Conservation (phyloP, 2,888 invertebrate species). For the Aphelenchoides bicaudatus region DNA sequence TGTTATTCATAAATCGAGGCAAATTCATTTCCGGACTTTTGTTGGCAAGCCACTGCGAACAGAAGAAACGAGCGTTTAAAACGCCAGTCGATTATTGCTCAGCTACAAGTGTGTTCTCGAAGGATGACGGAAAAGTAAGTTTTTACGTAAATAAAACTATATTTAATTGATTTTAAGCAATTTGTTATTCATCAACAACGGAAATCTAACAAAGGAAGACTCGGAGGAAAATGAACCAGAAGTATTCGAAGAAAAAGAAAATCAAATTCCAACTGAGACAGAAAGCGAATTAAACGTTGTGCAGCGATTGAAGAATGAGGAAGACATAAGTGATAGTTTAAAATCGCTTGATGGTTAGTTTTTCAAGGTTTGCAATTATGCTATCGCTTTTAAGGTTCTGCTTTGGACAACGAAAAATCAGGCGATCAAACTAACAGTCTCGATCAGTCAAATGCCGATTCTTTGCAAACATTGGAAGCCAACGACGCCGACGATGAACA, state of each 20-base stretch:
- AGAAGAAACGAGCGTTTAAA: too few species aligned
- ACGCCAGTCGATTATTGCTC: too few species aligned
- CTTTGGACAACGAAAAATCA: neutral
- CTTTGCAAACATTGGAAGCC: constrained; percentile 3
- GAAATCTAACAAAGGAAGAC: neutral
- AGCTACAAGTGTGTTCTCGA: too few species aligned
- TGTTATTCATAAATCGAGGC: too few species aligned
- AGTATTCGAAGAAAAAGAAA: neutral
- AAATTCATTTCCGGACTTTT: too few species aligned
- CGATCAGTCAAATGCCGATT: neutral
- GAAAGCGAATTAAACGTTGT: too few species aligned
- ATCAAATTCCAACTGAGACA: constrained; percentile 3
- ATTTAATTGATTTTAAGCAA: too few species aligned
- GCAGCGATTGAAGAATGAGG: too few species aligned
- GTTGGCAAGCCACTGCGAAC: too few species aligned
- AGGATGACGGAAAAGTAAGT: too few species aligned
- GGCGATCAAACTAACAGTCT: neutral
- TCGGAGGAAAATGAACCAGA: constrained; percentile 1
- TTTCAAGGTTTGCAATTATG: neutral
- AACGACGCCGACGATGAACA: neutral
- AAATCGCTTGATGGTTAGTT: constrained; percentile 14
- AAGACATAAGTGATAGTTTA: constrained; percentile 13
- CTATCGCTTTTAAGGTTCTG: neutral
- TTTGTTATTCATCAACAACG: neutral
- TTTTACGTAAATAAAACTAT: too few species aligned